Evolutionary conservation across 2,797 vertebrate species (phyloP).

Genomic region (Hyperoplus immaculatus): DNA sequence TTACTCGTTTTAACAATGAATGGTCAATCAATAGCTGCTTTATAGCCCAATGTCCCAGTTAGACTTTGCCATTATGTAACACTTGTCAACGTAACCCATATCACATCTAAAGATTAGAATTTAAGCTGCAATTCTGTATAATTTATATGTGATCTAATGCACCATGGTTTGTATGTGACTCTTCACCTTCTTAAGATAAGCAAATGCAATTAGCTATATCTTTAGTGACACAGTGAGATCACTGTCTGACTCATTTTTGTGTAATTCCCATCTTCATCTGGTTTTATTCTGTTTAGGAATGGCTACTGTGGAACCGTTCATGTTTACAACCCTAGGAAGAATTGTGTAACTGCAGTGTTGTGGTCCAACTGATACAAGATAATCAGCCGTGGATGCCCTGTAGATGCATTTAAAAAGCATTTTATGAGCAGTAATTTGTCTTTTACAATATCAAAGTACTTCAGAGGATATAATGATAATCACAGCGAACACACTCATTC

Average conservation of each 20-base stretch:
- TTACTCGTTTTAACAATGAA: constrained; percentile 27
- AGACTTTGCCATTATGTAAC: background rate
- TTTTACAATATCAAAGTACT: background rate
- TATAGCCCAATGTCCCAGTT: constrained; percentile 14
- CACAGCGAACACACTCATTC: constrained; percentile 11
- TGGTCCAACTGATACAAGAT: constrained; percentile 11
- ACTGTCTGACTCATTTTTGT: background rate
- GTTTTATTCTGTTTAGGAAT: constrained; percentile 5
- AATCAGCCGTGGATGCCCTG: too few relatives aligned
- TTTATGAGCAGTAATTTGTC: constrained; percentile 4
- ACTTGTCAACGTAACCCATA: background rate
- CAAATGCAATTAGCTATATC: constrained; percentile 5
- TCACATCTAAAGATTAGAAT: background rate
- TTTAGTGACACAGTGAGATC: background rate
- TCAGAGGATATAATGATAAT: background rate
- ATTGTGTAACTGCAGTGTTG: constrained; percentile 1
- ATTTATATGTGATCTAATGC: background rate
- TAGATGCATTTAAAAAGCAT: background rate
- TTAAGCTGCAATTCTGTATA: background rate
- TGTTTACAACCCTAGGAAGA: constrained; percentile 10
- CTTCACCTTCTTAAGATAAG: constrained; percentile 21
- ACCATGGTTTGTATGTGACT: background rate
- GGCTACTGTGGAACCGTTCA: constrained; percentile 27
- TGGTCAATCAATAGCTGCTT: constrained; percentile 8
- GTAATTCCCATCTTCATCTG: background rate